Base-by-base conservation (phyloP, 2,888 invertebrate species). In the Mactromeris polynyma region DNA sequence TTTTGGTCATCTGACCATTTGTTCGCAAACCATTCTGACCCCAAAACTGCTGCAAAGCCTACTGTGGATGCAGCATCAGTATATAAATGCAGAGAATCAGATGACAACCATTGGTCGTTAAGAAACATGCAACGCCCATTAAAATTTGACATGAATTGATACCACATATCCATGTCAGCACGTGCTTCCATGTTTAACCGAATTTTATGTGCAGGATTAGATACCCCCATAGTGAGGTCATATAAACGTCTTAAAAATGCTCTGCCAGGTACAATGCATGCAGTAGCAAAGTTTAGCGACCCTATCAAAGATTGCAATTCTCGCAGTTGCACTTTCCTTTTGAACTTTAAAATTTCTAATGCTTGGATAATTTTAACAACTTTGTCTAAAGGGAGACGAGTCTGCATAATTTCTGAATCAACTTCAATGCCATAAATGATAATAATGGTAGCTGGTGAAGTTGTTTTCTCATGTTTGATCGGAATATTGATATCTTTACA, bases 121-220 rank as follows among this genome's bases (percentile, higher is more conserved):
- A 92, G 79, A 83, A 91, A 92, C 54, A 87, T 84, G 11, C 82
- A 89, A 81, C 82, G 83, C 2, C 91, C 91, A 88, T 91, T 93
- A 73, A 90, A 90, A 11, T 40, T 19, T 0, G 26, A 0, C 33
- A 91, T 87, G 40, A 91, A 92, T 3, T 26, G 2, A 2, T 42
- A n/a, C 89, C 90, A 90, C 33, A 86, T 79, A 7, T 69, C 17
- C 19, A 90, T 26, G 46, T 93, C 92, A 0, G 86, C 83, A 0
- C 86, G 19, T 11, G 81, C 83, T 9, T 69, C 89, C 19, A 33
- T 83, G 58, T n/a, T 86, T 19, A 89, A 33, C 9, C 89, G 6
- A 51, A 89, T 77, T 0, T n/a, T 46, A 51, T n/a, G 40, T 31
- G n/a, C 14, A 40, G 79, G 83, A 7, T n/a, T 14, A 17, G 40